Percentiles rank a stretch among this genome's conserved stretches.
These are phyloP conservation scores for Thymallus thymallus DNA, from an alignment of 2,113 vertebrate genomes.

Conservation along the genomic window DNA sequence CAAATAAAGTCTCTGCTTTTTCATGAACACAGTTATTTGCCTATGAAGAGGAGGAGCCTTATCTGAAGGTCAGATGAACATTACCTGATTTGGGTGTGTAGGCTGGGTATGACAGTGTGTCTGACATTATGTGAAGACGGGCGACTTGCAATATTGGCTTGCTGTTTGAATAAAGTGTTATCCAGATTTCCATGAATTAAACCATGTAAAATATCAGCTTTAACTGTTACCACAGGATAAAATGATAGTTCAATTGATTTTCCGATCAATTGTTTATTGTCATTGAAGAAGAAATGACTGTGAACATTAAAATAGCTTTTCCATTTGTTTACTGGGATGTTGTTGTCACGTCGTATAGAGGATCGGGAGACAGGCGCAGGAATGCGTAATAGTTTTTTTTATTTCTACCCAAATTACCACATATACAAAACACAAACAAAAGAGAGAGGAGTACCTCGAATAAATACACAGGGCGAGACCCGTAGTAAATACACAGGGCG, in stretches of 20 bases:
- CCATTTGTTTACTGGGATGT: constrained; percentile 9
- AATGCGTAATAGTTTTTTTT: too few relatives aligned
- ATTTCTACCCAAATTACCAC: too few relatives aligned
- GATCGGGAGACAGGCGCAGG: too few relatives aligned
- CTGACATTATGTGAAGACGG: constrained; percentile 3
- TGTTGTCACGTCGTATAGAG: too few relatives aligned
- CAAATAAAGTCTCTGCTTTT: constrained; percentile 37
- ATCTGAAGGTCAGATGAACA: constrained; percentile 16
- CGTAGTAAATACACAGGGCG: too few relatives aligned
- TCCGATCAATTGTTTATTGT: background rate
- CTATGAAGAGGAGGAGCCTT: constrained; percentile 30
- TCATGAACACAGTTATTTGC: constrained; percentile 39
- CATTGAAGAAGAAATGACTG: constrained; percentile 2
- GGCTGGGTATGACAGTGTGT: constrained; percentile 25
- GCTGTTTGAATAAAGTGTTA: constrained; percentile 28
- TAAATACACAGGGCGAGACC: too few relatives aligned
- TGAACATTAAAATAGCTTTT: constrained; percentile 28
- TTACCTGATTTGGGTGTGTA: constrained; percentile 7
- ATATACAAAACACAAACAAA: too few relatives aligned
- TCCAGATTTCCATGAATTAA: background rate
- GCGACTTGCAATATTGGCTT: constrained; percentile 28
- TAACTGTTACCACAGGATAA: background rate
- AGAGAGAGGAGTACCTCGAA: too few relatives aligned
- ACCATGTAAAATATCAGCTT: constrained; percentile 8
- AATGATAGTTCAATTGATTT: background rate